These are phyloP conservation scores for Synanthedon formicaeformis DNA, from an alignment of 2,888 invertebrate species.

Conservation along the genomic window DNA sequence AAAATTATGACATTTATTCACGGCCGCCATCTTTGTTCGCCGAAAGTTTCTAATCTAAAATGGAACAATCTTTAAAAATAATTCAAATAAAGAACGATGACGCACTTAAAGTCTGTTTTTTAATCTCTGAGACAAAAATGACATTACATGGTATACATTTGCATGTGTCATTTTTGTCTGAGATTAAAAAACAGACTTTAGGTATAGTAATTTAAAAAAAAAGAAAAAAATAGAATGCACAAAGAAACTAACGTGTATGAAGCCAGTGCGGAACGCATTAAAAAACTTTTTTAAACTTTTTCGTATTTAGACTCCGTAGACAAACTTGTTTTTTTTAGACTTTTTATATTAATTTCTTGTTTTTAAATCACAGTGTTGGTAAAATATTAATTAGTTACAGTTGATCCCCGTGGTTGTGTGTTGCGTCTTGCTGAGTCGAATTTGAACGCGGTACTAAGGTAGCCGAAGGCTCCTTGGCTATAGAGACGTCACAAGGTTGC, in stretches of 20 bases:
- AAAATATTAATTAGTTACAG: conserved; percentile 23
- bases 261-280: conserved; percentile 11
- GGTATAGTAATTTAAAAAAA: too few species aligned
- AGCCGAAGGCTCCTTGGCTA: conserved; percentile 14
- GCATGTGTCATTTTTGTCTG: too few species aligned
- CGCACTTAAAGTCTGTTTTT: too few species aligned
- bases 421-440: conserved; percentile 19
- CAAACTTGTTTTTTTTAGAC: conserved; percentile 13
- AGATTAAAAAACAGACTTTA: too few species aligned
- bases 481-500: conserved; percentile 16
- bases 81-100: too few species aligned
- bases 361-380: conserved; percentile 15
- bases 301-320: conserved; percentile 15
- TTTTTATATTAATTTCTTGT: conserved; percentile 20
- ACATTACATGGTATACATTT: too few species aligned
- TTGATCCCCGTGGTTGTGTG: conserved; percentile 11
- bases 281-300: conserved; percentile 6
- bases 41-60: too few species aligned
- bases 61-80: too few species aligned
- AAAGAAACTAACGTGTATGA: conserved; percentile 6
- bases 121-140: too few species aligned
- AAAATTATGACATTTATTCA: too few species aligned
- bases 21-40: too few species aligned
- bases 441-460: conserved; percentile 31
- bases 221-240: background rate